These are phyloP conservation scores for Capreolus pygargus DNA, from an alignment of 2,113 vertebrate species.

Conservation along the genomic window DNA sequence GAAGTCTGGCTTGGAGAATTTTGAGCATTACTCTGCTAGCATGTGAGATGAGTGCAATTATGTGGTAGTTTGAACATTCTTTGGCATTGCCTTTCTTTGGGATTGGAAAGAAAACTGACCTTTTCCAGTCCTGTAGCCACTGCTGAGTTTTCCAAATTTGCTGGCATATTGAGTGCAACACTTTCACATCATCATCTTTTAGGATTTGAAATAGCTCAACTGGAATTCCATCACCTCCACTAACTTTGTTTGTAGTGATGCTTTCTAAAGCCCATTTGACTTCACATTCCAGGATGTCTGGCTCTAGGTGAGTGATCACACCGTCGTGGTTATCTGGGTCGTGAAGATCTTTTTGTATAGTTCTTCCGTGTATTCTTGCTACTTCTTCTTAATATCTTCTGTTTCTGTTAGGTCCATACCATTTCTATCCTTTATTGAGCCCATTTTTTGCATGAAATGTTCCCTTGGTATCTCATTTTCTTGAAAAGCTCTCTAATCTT, in stretches of 20 bases:
- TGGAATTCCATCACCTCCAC: background rate
- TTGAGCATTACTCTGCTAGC: background rate
- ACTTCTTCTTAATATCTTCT: no score
- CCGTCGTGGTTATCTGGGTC: rapidly evolving
- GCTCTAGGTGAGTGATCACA: background rate
- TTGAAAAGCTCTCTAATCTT: background rate
- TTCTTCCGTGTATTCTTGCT: no score
- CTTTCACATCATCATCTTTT: background rate
- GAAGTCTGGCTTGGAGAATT: background rate
- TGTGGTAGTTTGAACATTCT: background rate
- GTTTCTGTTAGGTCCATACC: background rate
- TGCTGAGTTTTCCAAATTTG: background rate
- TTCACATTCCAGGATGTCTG: background rate
- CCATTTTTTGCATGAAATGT: background rate
- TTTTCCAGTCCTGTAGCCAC: background rate
- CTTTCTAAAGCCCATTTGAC: background rate
- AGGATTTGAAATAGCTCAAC: background rate
- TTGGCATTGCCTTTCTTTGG: background rate
- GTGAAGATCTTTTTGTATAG: no score
- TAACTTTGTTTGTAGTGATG: background rate
- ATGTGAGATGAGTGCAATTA: background rate
- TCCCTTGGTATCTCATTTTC: background rate
- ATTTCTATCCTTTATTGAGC: background rate
- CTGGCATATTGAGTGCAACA: background rate
- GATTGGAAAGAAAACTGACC: background rate